phyloP scores from a whole-genome alignment of 2,797 vertebrate genomes.

The Amblyopsis hoosieri region DNA sequence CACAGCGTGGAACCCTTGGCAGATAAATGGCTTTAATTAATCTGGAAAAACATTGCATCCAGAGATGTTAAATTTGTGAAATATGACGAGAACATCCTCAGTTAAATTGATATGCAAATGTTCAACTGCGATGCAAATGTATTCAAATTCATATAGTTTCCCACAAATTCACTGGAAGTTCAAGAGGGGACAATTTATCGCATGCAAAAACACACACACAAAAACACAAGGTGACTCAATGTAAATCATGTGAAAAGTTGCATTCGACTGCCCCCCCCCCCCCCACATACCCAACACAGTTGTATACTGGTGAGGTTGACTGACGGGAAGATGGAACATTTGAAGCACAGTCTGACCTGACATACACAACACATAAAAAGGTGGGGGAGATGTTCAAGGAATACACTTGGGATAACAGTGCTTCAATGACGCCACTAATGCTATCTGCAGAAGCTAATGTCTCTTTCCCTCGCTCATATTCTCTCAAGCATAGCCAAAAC shows the following conservation, averaged over 20 bases:
- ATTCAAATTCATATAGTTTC: conserved; percentile 53
- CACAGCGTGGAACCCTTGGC: conserved; percentile 48
- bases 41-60: conserved; percentile 38
- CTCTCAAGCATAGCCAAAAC: too few species aligned
- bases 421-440: too few species aligned
- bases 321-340: too few species aligned
- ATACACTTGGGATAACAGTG: too few species aligned
- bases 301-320: too few species aligned
- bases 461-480: too few species aligned
- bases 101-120: conserved; percentile 69
- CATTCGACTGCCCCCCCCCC: background rate
- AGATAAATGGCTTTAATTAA: conserved; percentile 69
- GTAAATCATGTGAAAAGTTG: conserved; percentile 12
- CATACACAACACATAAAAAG: too few species aligned
- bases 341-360: too few species aligned
- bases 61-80: conserved; percentile 57
- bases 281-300: background rate
- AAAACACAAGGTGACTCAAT: conserved; percentile 41
- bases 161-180: conserved; percentile 13
- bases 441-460: too few species aligned
- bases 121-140: conserved; percentile 63
- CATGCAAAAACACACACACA: background rate
- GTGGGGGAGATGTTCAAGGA: too few species aligned
- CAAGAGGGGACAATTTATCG: conserved; percentile 31
- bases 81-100: conserved; percentile 53